Base-by-base conservation (phyloP, 2,888 invertebrate species). In the Ochlodes sylvanus region DNA sequence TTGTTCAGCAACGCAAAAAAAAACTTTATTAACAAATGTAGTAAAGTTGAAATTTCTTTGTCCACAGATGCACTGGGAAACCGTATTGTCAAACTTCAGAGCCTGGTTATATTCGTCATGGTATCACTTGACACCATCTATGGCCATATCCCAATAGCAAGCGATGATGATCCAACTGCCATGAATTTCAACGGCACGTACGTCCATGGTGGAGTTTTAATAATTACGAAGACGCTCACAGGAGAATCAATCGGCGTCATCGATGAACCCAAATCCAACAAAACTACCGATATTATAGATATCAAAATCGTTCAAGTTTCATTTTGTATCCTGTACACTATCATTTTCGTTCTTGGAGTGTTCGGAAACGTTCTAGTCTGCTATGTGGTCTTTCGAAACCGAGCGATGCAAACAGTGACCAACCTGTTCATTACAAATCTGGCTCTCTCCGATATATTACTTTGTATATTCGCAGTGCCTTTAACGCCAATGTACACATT, bases 391-490 rank as follows among this genome's bases (percentile, higher is more conserved):
- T 95, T 96, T 69, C 94, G 97, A 57, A 98, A 98, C 86, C 95
- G 96, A 78, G 95, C 96, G 71, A 98, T 98, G 98, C 98, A 98
- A 90, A 97, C 98, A 0, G 98, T 98, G 73, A 98, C 98, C 72
- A 98, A 98, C 90, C 94, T 97, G 70, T 98, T 98, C 92, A 98
- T 98, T 88, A 96, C 97, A 77, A 98, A 98, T 88, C 93, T 98
- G 75, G 98, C 98, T 32, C 91, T 98, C 72, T 97, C 97, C 55
- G 98, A 98, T 86, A 96, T 98, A 74, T 90, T 98, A 62, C 94
- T 98, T 73, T 98, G 98, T 84, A 94, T 96, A 55, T 94, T 98
- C 79, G 97, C 97, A 10, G 97, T 98, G 54, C 98, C 98, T 72
- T 97, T 98, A 87, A 98, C 98, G 0, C 98, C 98, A 4, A 93